Base-by-base conservation (phyloP, 1,140 invertebrate species). In the Cepaea nemoralis region DNA sequence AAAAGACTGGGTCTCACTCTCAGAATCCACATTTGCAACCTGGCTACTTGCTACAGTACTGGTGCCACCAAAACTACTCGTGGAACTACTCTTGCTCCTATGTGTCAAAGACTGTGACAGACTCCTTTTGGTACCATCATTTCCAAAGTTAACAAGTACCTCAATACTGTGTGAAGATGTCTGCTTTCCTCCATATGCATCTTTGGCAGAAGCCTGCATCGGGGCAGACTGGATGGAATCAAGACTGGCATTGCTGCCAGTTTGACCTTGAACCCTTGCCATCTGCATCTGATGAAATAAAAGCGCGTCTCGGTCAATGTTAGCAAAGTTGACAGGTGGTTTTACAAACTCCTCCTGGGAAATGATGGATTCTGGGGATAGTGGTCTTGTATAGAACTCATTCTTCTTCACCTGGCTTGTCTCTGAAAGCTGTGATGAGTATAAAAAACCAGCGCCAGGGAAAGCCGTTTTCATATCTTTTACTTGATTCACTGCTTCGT, bases 261-360 rank as follows among this genome's bases (percentile, higher is more conserved):
- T 83, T 14, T 86, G 82, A 40, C 76, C 81, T 59, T 86, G 86
- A 16, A 85, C 85, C 31, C 88, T 59, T 1, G 87, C 85, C 82
- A 89, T 83, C 81, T 89, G 87, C 88, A 89, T 89, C 75, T 89
- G 86, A 82, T 90, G 87, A 79, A 90, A 90, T 39, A 90, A 76
- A 24, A 90, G 80, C 31, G 89, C 89, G 85, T 90, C 89, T 22
- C 89, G 82, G 81, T 90, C 89, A 63, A 90, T 86, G 83, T 87
- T 84, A 31, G 75, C 37, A 19, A 40, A 80, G 24, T 73, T 80
- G 39, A 86, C 78, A 24, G 86, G 85, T 31, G 84, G 85, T 63
- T 85, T 87, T 12, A 77, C 48, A 42, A 88, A 85, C 37, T 90
- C 88, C 63, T 88, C 86, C 33, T 88, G 63, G 19, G 88, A 89